These are phyloP conservation scores for Lacerta viridis DNA, from an alignment of 2,797 vertebrate genomes.

Conservation along the genomic window DNA sequence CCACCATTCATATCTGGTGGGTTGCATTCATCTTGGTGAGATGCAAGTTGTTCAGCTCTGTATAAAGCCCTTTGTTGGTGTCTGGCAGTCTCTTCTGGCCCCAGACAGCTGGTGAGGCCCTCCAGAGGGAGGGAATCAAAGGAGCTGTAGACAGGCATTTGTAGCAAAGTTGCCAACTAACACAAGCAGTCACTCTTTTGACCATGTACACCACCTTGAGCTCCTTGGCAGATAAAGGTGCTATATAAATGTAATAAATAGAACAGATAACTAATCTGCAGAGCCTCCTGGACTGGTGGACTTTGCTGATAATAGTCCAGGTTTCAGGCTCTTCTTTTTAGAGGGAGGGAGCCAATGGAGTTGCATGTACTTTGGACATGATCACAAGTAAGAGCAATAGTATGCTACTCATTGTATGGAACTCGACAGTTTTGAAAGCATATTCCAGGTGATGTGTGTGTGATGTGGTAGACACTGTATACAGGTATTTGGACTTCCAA, in stretches of 20 bases:
- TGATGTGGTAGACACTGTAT: neutral
- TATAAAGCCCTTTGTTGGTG: neutral
- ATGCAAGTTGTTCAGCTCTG: neutral
- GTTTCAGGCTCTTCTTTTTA: neutral
- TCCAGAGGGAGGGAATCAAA: neutral
- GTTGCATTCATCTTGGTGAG: neutral
- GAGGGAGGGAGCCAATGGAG: neutral
- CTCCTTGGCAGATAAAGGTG: too few species aligned
- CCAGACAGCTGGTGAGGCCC: neutral
- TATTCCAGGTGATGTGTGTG: neutral
- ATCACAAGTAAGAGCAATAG: neutral
- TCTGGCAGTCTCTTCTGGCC: neutral
- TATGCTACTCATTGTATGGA: constrained; percentile 29
- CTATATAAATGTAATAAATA: too few species aligned
- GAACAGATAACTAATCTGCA: neutral
- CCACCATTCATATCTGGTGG: neutral
- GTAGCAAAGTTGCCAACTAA: neutral
- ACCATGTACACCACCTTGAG: too few species aligned
- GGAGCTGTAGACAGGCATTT: neutral
- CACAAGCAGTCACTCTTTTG: neutral
- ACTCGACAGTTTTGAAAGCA: constrained; percentile 33
- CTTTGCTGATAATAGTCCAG: neutral
- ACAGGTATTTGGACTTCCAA: neutral
- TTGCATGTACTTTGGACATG: neutral
- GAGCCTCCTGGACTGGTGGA: neutral